phyloP scores from a whole-genome alignment of 2,888 invertebrate species.

The Coronaproctus castanopsis region DNA sequence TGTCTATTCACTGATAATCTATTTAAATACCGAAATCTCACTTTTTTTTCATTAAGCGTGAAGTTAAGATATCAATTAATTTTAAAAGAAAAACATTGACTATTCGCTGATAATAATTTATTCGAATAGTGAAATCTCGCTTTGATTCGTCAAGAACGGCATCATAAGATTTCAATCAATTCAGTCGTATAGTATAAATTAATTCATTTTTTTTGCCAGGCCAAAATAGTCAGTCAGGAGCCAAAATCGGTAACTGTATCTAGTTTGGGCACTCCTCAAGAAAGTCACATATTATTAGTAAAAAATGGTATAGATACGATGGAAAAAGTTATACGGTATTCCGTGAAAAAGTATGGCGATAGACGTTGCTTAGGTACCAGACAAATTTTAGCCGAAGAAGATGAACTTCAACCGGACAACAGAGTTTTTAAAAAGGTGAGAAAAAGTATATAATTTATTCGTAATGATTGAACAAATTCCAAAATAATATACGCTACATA shows the following conservation, averaged over 20 bases:
- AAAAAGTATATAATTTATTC: no score
- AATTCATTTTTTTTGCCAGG: conserved; percentile 33
- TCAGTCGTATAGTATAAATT: no score
- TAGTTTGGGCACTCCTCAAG: conserved; percentile 45
- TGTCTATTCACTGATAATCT: no score
- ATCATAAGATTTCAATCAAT: no score
- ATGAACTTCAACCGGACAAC: conserved; percentile 85
- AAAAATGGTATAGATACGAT: conserved; percentile 59
- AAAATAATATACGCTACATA: not conserved
- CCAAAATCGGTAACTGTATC: conserved; percentile 48
- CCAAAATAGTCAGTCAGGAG: conserved; percentile 43
- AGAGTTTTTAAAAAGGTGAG: conserved; percentile 80
- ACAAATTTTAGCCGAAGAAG: conserved; percentile 75
- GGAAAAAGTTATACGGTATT: conserved; percentile 62
- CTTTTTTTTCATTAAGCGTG: no score
- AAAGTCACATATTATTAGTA: conserved; percentile 49
- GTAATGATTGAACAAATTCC: not conserved
- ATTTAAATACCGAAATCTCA: no score
- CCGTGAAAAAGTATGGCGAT: conserved; percentile 47
- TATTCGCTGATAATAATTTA: no score
- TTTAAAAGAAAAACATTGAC: no score
- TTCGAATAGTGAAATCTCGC: no score
- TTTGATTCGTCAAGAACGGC: no score
- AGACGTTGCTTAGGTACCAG: conserved; percentile 73
- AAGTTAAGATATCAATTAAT: no score